These are phyloP conservation scores for Astyanax mexicanus DNA, from an alignment of 2,797 vertebrate species.

Conservation along the genomic window DNA sequence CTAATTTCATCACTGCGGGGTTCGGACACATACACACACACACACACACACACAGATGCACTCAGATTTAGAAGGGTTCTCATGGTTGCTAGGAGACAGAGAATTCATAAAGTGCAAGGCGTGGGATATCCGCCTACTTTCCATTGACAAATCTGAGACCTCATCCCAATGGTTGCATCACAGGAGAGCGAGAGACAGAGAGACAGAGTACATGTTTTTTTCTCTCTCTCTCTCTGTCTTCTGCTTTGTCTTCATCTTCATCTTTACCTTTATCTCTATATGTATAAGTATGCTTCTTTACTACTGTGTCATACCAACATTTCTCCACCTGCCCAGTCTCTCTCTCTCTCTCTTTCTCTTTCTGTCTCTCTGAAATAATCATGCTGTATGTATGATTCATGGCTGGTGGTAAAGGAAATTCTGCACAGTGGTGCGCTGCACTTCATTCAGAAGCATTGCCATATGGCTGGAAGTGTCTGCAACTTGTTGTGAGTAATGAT, in stretches of 20 bases:
- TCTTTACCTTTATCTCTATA: no score
- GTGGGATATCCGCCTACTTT: slow-evolving; percentile 71
- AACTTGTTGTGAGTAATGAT: not conserved
- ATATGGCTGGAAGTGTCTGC: not conserved
- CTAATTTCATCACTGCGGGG: slow-evolving; percentile 55
- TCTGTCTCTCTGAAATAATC: not conserved
- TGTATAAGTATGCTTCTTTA: no score
- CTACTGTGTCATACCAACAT: no score
- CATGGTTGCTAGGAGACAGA: slow-evolving; percentile 73
- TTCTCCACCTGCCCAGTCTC: no score
- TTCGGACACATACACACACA: not conserved
- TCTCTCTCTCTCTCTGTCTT: not conserved
- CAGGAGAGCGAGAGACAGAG: slow-evolving; percentile 34
- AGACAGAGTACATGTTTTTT: slow-evolving; percentile 1
- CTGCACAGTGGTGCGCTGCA: not conserved
- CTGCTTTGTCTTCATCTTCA: not conserved
- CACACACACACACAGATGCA: slow-evolving; percentile 10
- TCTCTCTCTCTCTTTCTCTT: not conserved
- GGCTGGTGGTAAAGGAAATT: not conserved
- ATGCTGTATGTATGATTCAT: not conserved
- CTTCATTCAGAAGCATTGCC: not conserved
- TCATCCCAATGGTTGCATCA: slow-evolving; percentile 69
- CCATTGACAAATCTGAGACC: slow-evolving; percentile 68
- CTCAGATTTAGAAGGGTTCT: slow-evolving; percentile 53
- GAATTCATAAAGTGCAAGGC: slow-evolving; percentile 67